Base-by-base conservation (phyloP, 2,888 invertebrate species). In the Acronicta psi region DNA sequence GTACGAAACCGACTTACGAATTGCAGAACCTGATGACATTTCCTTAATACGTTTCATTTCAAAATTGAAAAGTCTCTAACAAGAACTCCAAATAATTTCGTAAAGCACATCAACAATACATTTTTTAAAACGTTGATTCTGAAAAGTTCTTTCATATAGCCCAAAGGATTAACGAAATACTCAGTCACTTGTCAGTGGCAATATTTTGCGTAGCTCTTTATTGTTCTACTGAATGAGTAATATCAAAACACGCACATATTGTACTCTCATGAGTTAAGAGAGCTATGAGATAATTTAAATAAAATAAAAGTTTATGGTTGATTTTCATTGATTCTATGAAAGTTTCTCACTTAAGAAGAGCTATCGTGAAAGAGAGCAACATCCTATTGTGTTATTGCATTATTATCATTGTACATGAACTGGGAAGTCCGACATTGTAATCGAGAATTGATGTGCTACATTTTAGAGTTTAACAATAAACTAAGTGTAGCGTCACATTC, bases 401-500 rank as follows among this genome's bases (percentile, higher is more conserved):
- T 61, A 53, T 69, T 63, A 71, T 74, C 54, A 54, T 44, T 55
- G 34, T 59, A 53, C 58, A 46, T 70, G 51, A 60, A 60, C 42
- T 47, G 53, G 57, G 52, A 52, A 58, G 43, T 54, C 40, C 20
- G 50, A 63, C 63, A 62, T 49, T 49, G 54, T 50, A 58, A 50
- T 50, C 57, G 38, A 59, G 44, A 55, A 50, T 17, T 46, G 45
- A 46, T 68, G 63, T 63, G 34, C 52, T 68, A 70, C 63, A 63
- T 72, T 55, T 62, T 42, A 58, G 40, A 46, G 38, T 66, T 66
- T 18, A 29, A 68, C 50, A 53, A 49, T 54, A 63, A 64, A 59
- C 44, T 47, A 53, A 57, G 57, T 59, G 45, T 68, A 62, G 61
- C 77, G 73, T 77, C 73, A 72, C 63, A 58, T 45, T 69, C 53